phyloP scores from a whole-genome alignment of 2,888 invertebrate genomes.

The Xestoiulus laeticollis region DNA sequence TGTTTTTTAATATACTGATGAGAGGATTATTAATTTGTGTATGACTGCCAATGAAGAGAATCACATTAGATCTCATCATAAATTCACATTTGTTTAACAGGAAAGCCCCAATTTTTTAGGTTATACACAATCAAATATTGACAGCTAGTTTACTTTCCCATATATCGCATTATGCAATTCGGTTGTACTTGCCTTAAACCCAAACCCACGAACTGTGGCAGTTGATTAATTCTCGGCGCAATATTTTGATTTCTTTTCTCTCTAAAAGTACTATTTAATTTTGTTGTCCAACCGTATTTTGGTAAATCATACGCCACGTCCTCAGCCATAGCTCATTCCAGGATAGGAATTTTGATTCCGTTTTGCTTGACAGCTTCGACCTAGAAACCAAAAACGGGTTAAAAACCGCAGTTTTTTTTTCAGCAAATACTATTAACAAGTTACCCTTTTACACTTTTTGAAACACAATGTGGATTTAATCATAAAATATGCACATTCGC shows the following conservation, averaged over 20 bases:
- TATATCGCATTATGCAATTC: background rate
- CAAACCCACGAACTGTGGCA: conserved; percentile 45
- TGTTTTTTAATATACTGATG: no score
- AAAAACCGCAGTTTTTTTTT: background rate
- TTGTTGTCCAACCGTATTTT: conserved; percentile 47
- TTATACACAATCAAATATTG: no score
- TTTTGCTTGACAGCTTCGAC: background rate
- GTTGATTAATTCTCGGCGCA: conserved; percentile 45
- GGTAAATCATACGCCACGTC: conserved; percentile 5
- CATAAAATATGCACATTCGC: background rate
- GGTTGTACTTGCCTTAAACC: conserved; percentile 21
- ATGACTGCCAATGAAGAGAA: no score
- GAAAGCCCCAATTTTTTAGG: no score
- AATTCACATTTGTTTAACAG: no score
- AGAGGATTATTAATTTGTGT: no score
- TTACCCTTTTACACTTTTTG: background rate
- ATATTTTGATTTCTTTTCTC: conserved; percentile 51
- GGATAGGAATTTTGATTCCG: background rate
- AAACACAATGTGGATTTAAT: background rate
- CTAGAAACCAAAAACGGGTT: background rate
- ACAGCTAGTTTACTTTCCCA: background rate
- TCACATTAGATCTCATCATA: no score
- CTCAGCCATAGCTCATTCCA: background rate
- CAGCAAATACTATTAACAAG: background rate
- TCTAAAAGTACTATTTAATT: conserved; percentile 34